Evolutionary conservation across 2,113 vertebrate genomes (phyloP).

Genomic region (Boulengeromyrus knoepffleri): DNA sequence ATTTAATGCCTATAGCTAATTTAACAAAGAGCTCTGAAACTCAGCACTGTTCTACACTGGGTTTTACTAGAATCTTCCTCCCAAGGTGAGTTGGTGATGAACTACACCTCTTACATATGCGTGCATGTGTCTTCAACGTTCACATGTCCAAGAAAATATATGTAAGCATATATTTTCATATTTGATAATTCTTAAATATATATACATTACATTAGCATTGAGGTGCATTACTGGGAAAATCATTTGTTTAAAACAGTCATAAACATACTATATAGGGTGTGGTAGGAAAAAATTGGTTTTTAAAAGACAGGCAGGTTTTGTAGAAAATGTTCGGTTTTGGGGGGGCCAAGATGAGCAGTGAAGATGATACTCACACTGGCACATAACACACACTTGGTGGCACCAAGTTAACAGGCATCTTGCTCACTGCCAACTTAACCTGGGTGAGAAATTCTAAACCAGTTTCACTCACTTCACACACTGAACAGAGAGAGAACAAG

Average conservation of each 20-base stretch:
- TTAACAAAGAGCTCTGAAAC: constrained; percentile 22
- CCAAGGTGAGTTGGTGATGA: constrained; percentile 29
- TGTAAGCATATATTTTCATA: constrained; percentile 64
- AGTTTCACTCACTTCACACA: constrained; percentile 20
- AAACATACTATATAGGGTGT: constrained; percentile 48
- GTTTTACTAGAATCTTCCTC: constrained; percentile 26
- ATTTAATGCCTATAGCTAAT: constrained; percentile 31
- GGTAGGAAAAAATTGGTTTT: constrained; percentile 36
- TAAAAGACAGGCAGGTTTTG: constrained; percentile 49
- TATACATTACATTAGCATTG: constrained; percentile 61
- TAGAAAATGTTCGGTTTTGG: constrained; percentile 26
- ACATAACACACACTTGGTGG: constrained; percentile 23
- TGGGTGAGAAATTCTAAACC: constrained; percentile 25
- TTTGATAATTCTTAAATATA: constrained; percentile 57
- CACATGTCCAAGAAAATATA: constrained; percentile 56
- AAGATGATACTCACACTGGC: constrained; percentile 45
- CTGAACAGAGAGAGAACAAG: constrained; percentile 14
- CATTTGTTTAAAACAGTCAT: constrained; percentile 53
- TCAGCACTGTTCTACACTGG: constrained; percentile 20
- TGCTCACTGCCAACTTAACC: constrained; percentile 25
- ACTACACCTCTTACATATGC: constrained; percentile 34
- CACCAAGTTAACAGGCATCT: constrained; percentile 27
- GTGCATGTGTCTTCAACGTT: constrained; percentile 56
- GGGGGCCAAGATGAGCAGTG: constrained; percentile 36
- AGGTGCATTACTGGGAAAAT: constrained; percentile 49